Evolutionary conservation across 2,797 vertebrate species (phyloP), one percentile per base, ranked within the genome.

Genomic region (Enteromius fasciolatus): DNA sequence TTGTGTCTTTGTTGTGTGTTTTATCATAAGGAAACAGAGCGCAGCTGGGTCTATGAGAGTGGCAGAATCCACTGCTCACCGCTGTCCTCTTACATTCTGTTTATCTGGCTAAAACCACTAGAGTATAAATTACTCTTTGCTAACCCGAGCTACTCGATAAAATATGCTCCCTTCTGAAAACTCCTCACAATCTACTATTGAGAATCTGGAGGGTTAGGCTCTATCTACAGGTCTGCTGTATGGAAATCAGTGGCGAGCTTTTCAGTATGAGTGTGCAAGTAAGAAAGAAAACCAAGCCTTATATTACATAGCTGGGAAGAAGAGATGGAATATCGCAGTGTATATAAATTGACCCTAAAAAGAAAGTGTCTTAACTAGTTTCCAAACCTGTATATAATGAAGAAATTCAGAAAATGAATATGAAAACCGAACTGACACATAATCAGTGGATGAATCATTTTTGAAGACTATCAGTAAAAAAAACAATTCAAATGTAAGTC

Each of bases 121-220:
- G 85, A 80, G 85, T 76, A 83, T 83, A 83, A 86, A 86, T 86
- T 83, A 86, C 77, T 80, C 85, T 80, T n/a, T 48, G 73, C 73
- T 76, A 76, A 64, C 64, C 72, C 66, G 2, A 15, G 63, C 81
- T 73, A 50, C 75, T 76, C 81, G 39, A 83, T 83, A 83, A 77
- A 77, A 83, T 75, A 76, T 64, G 57, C 61, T 75, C 77, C 78
- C 77, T 36, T 70, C 70, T 63, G 76, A 86, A 85, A 79, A 80
- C 63, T 23, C 70, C 25, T 41, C 57, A 69, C 46, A 76, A 76
- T 61, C 66, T 78, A 20, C 70, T 78, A 72, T 61, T 79, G 67
- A 70, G 14, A 44, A 68, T 80, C 39, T 73, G 39, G 46, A 79
- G 31, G 48, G 28, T 78, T 44, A 70, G 54, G 73, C 33, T 63